Evolutionary conservation across 2,888 invertebrate genomes (phyloP), one percentile per base, ranked within the genome.

Genomic region (Panopea generosa): DNA sequence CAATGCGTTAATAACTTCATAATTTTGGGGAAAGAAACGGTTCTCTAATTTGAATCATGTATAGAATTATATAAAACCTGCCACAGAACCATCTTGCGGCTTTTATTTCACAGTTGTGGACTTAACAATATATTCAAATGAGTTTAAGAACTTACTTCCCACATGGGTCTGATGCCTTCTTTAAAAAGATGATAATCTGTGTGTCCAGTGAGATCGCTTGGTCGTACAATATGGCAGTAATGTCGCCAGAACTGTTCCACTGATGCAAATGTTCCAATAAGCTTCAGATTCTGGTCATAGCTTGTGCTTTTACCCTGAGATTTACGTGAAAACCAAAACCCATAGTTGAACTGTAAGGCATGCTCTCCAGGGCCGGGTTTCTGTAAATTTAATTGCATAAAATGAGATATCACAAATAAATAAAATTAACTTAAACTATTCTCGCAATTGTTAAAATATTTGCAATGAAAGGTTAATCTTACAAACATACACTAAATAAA

Each of bases 91-190:
- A n/a, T n/a, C n/a, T n/a, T n/a, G n/a, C n/a, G n/a, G n/a, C n/a
- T n/a, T n/a, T n/a, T n/a, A n/a, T n/a, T n/a, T n/a, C n/a, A n/a
- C n/a, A n/a, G n/a, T n/a, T n/a, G n/a, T n/a, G n/a, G n/a, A n/a
- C n/a, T n/a, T n/a, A n/a, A n/a, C n/a, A n/a, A n/a, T n/a, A n/a
- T n/a, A n/a, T n/a, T n/a, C n/a, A n/a, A n/a, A n/a, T n/a, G n/a
- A n/a, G n/a, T n/a, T n/a, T n/a, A n/a, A n/a, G n/a, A n/a, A n/a
- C n/a, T 43, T 88, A 95, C 95, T 93, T 99, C 99, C 99, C 99
- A 99, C 97, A 99, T 99, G 24, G 99, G 99, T 93, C 98, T 97
- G 90, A 99, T 98, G 86, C 99, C 99, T 89, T 98, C 95, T 94
- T 99, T 99, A 93, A 99, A 99, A 76, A 99, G 95, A 93, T 99